Base-by-base conservation (phyloP, 2,113 vertebrate genomes). In the Nansenia antarctica region DNA sequence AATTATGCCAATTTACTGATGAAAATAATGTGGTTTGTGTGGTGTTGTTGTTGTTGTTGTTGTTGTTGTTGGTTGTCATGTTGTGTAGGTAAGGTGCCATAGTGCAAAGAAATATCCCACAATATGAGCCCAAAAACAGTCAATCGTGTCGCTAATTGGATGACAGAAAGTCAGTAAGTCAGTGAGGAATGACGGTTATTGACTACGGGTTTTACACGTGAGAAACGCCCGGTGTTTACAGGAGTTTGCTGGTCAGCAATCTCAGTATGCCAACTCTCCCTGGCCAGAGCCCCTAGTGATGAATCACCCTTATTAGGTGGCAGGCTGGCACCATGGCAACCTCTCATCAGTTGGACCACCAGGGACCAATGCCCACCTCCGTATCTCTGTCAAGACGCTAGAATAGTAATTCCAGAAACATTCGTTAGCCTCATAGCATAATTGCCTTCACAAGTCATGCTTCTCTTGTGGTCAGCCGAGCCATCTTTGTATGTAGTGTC, bases 291-390 rank as follows among this genome's bases (percentile, higher is more conserved):
- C 58, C 12, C 58, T 15, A 35, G 8, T 60, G 31, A 60, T 60
- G 31, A 60, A 60, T 60, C 58, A 60, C n/a, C 31, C 32, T n/a
- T 24, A 60, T 60, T 35, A 34, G 18, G 31, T 60, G 31, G 31
- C 32, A 34, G 31, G 32, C 58, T 35, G 20, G 32, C 58, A 35
- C 58, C 58, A 60, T 60, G 58, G 58, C 30, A 60, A 60, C 58
- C n/a, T 3, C 57, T 60, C 32, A 35, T 60, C 18, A 15, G 18
- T 32, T 22, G 12, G 5, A 9, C 24, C 30, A 30, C 29, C 55
- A 32, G n/a, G 29, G 29, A 58, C 55, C 55, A 20, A 47, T 47
- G 8, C 22, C 49, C 20, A 53, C 49, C 20, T 18, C 3, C 5
- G 18, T 53, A 53, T 11, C 22, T n/a, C 15, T 18, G 8, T 47